These are phyloP conservation scores for Corvus moneduloides DNA, from an alignment of 2,113 vertebrate species.

Conservation along the genomic window DNA sequence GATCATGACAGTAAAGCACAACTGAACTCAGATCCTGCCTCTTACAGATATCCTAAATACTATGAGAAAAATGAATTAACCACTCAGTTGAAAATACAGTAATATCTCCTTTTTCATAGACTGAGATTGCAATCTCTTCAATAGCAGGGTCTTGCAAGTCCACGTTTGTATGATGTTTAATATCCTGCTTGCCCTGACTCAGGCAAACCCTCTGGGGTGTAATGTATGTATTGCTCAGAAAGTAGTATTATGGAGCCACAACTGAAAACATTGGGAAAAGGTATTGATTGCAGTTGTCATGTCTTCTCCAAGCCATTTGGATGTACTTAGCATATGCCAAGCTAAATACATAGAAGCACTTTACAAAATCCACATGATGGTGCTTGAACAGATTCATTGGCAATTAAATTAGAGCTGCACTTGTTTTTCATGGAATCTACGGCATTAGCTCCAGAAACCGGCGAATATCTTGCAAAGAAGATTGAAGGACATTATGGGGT, in stretches of 20 bases:
- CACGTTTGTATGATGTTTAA: neutral
- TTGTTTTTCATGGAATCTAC: neutral
- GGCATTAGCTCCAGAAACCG: neutral
- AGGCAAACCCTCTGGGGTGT: neutral
- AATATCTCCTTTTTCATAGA: neutral
- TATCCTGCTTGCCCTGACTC: neutral
- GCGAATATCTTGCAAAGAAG: neutral
- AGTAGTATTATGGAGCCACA: neutral
- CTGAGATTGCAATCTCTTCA: neutral
- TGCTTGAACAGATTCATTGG: neutral
- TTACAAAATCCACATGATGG: neutral
- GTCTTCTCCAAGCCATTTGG: neutral
- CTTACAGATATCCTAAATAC: neutral
- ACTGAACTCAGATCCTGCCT: neutral
- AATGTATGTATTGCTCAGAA: neutral
- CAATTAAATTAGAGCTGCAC: neutral
- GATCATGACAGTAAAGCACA: neutral
- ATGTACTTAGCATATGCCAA: neutral
- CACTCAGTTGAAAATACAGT: neutral
- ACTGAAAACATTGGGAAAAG: neutral
- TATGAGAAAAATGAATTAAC: neutral
- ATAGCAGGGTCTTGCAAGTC: neutral
- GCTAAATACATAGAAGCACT: neutral
- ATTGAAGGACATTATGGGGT: neutral
- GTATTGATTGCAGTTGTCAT: neutral